Evolutionary conservation across 2,888 invertebrate species (phyloP).

Genomic region (Rhaphigaster nebulosa): DNA sequence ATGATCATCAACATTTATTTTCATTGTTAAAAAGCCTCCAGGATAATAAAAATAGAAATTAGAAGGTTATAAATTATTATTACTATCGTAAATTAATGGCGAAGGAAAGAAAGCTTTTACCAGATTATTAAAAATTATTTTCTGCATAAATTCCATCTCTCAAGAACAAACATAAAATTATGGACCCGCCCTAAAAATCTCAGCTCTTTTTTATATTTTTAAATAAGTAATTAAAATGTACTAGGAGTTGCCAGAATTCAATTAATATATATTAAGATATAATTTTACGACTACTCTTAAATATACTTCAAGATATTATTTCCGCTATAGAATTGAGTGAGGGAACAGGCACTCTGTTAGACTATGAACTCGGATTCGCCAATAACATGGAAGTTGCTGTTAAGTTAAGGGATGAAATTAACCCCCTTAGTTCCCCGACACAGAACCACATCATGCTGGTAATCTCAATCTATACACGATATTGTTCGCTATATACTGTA

Average conservation of each 20-base stretch:
- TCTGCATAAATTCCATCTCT: not conserved
- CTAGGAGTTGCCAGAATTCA: too few relatives aligned
- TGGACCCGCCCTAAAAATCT: not conserved
- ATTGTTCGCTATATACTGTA: not conserved
- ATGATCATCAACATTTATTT: not conserved
- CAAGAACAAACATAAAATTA: not conserved
- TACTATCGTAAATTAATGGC: not conserved
- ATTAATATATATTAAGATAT: not conserved
- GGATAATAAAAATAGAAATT: not conserved
- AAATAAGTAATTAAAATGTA: too few relatives aligned
- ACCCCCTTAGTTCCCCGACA: not conserved
- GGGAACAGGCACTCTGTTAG: not conserved
- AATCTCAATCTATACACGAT: conserved; percentile 11
- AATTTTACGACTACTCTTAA: not conserved
- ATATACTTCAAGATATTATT: too few relatives aligned
- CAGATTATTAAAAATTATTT: not conserved
- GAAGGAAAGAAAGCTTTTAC: not conserved
- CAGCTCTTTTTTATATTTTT: not conserved
- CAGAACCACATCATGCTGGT: not conserved
- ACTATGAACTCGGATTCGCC: not conserved
- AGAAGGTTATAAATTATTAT: not conserved
- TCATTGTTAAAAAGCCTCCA: not conserved
- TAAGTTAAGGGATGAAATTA: conserved; percentile 3
- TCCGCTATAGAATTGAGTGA: too few relatives aligned
- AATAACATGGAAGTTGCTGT: not conserved